phyloP scores from a whole-genome alignment of 2,888 invertebrate species.

The Plebejus melissa region DNA sequence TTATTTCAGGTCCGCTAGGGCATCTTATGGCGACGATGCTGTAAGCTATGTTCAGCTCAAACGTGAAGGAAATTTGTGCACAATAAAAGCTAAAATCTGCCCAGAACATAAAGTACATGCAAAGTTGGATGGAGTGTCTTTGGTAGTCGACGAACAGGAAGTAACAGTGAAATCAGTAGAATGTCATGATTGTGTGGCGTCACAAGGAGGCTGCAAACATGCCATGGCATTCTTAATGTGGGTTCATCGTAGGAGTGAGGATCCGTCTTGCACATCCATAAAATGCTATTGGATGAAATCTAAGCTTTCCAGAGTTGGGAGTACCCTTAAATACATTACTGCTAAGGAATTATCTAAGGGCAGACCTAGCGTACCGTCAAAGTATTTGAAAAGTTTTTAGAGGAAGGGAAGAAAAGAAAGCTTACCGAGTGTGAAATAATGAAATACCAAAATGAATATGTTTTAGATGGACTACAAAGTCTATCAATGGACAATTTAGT shows the following conservation, averaged over 20 bases:
- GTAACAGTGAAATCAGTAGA: conserved; percentile 31
- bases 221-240: conserved; percentile 45
- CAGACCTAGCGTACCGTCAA: conserved; percentile 23
- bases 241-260: conserved; percentile 46
- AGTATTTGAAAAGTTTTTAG: conserved; percentile 35
- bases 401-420: conserved; percentile 38
- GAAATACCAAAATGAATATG: too few relatives aligned
- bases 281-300: conserved; percentile 47
- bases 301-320: conserved; percentile 42
- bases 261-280: conserved; percentile 42
- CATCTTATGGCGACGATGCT: conserved; percentile 38
- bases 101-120: conserved; percentile 44
- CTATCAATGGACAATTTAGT: too few relatives aligned
- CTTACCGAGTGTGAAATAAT: too few relatives aligned
- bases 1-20: too few relatives aligned
- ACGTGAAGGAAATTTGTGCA: conserved; percentile 33
- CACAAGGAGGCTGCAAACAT: conserved; percentile 45
- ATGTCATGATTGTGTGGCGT: conserved; percentile 43
- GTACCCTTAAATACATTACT: conserved; percentile 41
- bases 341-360: conserved; percentile 40
- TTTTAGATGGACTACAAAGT: too few relatives aligned
- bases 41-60: conserved; percentile 41
- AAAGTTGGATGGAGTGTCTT: conserved; percentile 39
- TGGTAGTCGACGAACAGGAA: conserved; percentile 41
- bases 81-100: conserved; percentile 40